phyloP scores from a whole-genome alignment of 2,113 vertebrate genomes.

The Thunnus maccoyii region DNA sequence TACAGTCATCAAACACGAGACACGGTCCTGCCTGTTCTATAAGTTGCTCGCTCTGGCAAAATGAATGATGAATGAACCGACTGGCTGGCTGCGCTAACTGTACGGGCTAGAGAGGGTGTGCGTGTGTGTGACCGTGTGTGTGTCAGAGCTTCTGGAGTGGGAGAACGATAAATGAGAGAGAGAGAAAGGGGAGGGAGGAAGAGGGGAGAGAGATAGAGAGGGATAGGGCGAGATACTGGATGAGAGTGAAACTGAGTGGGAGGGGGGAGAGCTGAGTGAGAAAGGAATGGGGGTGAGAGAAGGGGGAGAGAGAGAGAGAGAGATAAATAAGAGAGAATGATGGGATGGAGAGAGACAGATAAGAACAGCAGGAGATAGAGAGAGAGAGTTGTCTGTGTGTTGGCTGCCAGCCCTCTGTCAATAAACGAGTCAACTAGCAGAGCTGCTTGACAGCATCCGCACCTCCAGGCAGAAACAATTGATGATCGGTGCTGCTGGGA shows the following conservation, averaged over 20 bases:
- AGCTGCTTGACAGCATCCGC: slow-evolving; percentile 89
- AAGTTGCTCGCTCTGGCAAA: slow-evolving; percentile 38
- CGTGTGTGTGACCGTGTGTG: slow-evolving; percentile 33
- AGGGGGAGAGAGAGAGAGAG: neutral
- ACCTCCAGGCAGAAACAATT: slow-evolving; percentile 91
- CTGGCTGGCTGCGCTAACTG: slow-evolving; percentile 49
- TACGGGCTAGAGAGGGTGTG: slow-evolving; percentile 21
- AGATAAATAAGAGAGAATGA: slow-evolving; percentile 34
- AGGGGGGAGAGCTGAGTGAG: slow-evolving; percentile 14
- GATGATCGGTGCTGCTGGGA: slow-evolving; percentile 88
- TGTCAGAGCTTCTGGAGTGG: slow-evolving; percentile 51
- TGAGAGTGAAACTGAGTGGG: slow-evolving; percentile 24
- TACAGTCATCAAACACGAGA: slow-evolving; percentile 44
- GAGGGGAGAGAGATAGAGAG: slow-evolving; percentile 18
- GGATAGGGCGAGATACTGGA: slow-evolving; percentile 21
- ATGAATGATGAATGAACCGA: slow-evolving; percentile 58
- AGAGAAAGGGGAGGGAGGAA: slow-evolving; percentile 17
- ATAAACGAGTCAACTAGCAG: slow-evolving; percentile 89
- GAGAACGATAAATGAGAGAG: slow-evolving; percentile 51
- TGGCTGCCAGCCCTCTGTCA: slow-evolving; percentile 88
- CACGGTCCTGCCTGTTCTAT: slow-evolving; percentile 47
- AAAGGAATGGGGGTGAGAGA: neutral
- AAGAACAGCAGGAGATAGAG: slow-evolving; percentile 39
- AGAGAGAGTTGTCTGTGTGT: slow-evolving; percentile 71
- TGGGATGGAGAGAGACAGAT: slow-evolving; percentile 33